Conservation (phyloP, 92 coral and sea anemone genomes). For the Parazoanthus swiftii region DNA sequence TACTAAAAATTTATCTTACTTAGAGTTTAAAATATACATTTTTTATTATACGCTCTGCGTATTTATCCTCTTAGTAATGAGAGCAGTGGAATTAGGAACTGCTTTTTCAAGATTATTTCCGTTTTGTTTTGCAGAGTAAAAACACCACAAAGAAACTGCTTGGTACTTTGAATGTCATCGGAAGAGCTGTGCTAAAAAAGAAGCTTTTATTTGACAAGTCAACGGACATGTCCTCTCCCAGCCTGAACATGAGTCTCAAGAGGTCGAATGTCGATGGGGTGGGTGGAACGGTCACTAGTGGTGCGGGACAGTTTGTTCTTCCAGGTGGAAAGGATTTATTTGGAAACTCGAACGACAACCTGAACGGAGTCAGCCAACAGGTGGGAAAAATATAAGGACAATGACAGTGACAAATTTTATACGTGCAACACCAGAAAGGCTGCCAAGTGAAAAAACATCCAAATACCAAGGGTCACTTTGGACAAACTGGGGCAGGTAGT, state of each 20-base stretch:
- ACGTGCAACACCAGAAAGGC: too few species aligned
- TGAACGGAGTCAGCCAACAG: slow-evolving; percentile 62
- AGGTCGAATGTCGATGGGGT: slow-evolving; percentile 44
- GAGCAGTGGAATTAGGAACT: background rate
- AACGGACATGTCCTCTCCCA: slow-evolving; percentile 57
- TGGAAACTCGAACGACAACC: slow-evolving; percentile 21
- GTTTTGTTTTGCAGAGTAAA: slow-evolving; percentile 47
- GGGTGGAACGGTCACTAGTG: slow-evolving; percentile 46
- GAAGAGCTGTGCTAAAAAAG: slow-evolving; percentile 54
- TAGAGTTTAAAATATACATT: too few species aligned
- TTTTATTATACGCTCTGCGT: too few species aligned
- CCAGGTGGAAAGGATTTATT: slow-evolving; percentile 56
- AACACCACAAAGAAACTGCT: slow-evolving; percentile 50
- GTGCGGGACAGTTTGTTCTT: slow-evolving; percentile 53
- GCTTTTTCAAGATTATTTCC: background rate
- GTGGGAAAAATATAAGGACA: slow-evolving; percentile 16
- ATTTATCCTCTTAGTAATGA: too few species aligned
- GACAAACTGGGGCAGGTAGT: too few species aligned
- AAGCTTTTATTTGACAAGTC: slow-evolving; percentile 69
- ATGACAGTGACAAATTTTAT: too few species aligned
- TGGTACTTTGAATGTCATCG: slow-evolving; percentile 40
- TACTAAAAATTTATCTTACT: too few species aligned
- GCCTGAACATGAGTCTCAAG: slow-evolving; percentile 53
- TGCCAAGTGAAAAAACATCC: too few species aligned
- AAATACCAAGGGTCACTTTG: too few species aligned